Percentiles rank a stretch among this genome's conserved stretches.
These are phyloP conservation scores for Sialia sialis DNA, from an alignment of 2,113 vertebrate genomes.

Conservation along the genomic window DNA sequence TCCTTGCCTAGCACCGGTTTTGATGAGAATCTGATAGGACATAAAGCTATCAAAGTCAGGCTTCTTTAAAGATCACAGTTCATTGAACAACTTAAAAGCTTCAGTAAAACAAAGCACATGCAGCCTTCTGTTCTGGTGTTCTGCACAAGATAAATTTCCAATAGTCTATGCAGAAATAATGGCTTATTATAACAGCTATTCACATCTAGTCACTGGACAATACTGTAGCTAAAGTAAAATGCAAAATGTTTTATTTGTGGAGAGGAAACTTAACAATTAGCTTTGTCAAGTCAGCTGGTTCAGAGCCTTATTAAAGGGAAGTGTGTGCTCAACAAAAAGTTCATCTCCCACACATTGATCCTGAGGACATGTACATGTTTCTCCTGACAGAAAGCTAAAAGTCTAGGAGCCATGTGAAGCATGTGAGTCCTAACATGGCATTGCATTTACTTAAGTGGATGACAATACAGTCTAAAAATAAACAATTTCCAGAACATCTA, in stretches of 20 bases:
- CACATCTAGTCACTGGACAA: not conserved
- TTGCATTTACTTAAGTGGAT: not conserved
- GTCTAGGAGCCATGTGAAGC: not conserved
- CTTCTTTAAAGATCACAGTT: conserved; percentile 50
- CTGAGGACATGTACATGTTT: accelerated
- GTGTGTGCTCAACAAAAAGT: not conserved
- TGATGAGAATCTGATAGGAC: conserved; percentile 40
- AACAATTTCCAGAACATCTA: not conserved
- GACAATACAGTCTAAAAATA: not conserved
- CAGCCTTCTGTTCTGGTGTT: not conserved
- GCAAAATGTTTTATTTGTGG: not conserved
- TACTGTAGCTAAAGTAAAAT: conserved; percentile 13
- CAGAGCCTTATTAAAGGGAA: not conserved
- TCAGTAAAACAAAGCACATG: conserved; percentile 19
- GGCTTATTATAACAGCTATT: not conserved
- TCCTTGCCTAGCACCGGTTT: not conserved
- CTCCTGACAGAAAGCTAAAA: not conserved
- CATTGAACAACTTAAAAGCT: conserved; percentile 49
- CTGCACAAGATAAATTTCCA: not conserved
- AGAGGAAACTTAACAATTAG: not conserved
- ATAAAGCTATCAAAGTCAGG: conserved; percentile 28
- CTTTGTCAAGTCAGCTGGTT: not conserved
- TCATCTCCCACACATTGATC: not conserved
- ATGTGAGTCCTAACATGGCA: not conserved
- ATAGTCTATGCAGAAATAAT: conserved; percentile 1